Percentiles rank a stretch among this genome's conserved stretches.
Evolutionary conservation across 92 coral and sea anemone genomes (phyloP).

Genomic region (Epizoanthus rinbou): DNA sequence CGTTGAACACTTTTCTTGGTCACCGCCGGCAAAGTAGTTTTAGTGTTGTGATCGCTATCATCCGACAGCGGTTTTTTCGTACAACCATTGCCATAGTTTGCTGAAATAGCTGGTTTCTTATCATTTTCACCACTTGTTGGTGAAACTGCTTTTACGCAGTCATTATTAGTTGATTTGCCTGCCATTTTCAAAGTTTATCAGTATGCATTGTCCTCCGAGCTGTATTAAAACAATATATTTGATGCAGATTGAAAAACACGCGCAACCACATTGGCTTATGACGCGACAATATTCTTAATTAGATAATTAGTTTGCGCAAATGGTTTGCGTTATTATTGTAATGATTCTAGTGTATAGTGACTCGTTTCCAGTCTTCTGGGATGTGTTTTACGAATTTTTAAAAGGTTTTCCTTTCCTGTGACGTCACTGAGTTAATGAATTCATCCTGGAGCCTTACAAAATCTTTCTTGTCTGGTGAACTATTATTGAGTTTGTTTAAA

Average conservation of each 20-base stretch:
- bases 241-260: background rate
- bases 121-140: background rate
- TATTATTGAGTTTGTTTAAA: too few relatives aligned
- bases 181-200: background rate
- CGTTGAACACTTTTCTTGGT: constrained; percentile 4
- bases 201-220: background rate
- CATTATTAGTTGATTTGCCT: background rate
- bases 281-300: constrained; percentile 3
- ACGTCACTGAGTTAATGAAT: too few relatives aligned
- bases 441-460: too few relatives aligned
- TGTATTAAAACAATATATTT: background rate
- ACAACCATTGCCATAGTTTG: background rate
- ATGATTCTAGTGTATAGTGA: too few relatives aligned
- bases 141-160: background rate
- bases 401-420: too few relatives aligned
- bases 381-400: too few relatives aligned
- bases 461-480: too few relatives aligned
- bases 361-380: too few relatives aligned
- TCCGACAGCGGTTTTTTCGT: background rate
- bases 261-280: background rate
- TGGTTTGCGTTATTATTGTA: too few relatives aligned
- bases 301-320: background rate
- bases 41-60: background rate
- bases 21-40: constrained; percentile 14
- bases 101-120: background rate